Base-by-base conservation (phyloP, 1,140 invertebrate species). In the Agrypnia vestita region DNA sequence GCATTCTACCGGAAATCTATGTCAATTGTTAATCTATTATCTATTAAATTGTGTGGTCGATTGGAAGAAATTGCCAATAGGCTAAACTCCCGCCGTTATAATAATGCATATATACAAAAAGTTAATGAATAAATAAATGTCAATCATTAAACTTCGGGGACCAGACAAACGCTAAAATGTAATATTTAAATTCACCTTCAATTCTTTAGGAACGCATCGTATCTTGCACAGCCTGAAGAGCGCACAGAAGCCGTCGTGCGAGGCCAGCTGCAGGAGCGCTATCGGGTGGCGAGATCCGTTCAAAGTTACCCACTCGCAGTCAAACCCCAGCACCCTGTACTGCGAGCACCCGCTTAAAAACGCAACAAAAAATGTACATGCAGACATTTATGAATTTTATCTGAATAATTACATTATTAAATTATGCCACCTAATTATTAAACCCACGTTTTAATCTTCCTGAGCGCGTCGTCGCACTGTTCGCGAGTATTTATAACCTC, bases 281-380 rank as follows among this genome's bases (percentile, higher is more conserved):
- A 94, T 88, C 0, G 91, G 90, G 25, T 87, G 84, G 12, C 90
- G 84, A 13, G 81, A 83, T 0, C 87, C 86, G 13, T 89, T 88
- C 46, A 89, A 88, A 3, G 91, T 92, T 0, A 93, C 90, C 94
- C 94, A 94, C 87, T 94, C 94, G 82, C 93, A 94, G 85, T 94
- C 93, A 80, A 95, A 91, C 21, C 94, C 94, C 35, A 94, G 82
- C 19, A 93, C 87, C 19, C 82, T 85, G 49, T 85, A 79, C 25
- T 61, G 25, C 4, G 17, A 46, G 19, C 67, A 78, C n/a, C 21
- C 19, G 11, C 81, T 83, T n/a, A 46, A 80, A 83, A 12, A 55
- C 11, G 12, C 21, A 56, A 0, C 9, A 55, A 35, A 77, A 64
- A 17, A 77, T 4, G 4, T 69, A 67, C n/a, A 15, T 9, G 67